A percentile compares a stretch with the other conserved stretches of the same genome.
Conservation (phyloP, 2,113 vertebrate species). For the Bothrops jararaca region DNA sequence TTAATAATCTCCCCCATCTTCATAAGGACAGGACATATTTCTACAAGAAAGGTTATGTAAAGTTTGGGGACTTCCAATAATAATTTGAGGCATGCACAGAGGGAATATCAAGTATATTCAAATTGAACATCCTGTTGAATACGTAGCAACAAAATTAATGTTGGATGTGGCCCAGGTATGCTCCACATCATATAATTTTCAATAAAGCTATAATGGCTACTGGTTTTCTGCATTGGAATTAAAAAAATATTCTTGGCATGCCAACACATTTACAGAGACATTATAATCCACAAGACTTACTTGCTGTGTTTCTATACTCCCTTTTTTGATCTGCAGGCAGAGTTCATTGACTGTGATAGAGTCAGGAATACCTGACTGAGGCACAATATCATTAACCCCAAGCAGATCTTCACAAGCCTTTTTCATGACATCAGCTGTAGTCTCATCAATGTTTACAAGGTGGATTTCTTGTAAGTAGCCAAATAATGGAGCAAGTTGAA, state of each 20-base stretch:
- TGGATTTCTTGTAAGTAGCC: conserved; percentile 63
- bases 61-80: background rate
- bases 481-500: accelerated
- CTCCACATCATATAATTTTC: background rate
- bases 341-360: conserved; percentile 29
- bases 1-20: background rate
- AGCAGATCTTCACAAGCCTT: conserved; percentile 61
- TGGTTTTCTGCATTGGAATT: background rate
- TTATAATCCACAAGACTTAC: conserved; percentile 59
- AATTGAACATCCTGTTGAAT: background rate
- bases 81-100: background rate
- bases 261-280: background rate
- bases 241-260: background rate
- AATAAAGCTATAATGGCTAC: background rate
- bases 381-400: background rate
- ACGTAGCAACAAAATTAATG: background rate
- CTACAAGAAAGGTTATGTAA: background rate
- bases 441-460: conserved; percentile 79
- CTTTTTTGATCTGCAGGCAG: conserved; percentile 60
- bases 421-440: conserved; percentile 75
- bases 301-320: conserved; percentile 63
- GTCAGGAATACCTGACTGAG: background rate
- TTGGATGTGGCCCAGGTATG: background rate
- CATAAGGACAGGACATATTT: background rate
- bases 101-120: background rate